These are phyloP conservation scores for Xenotilapia longispinis DNA, from an alignment of 2,113 vertebrate genomes.

Conservation along the genomic window DNA sequence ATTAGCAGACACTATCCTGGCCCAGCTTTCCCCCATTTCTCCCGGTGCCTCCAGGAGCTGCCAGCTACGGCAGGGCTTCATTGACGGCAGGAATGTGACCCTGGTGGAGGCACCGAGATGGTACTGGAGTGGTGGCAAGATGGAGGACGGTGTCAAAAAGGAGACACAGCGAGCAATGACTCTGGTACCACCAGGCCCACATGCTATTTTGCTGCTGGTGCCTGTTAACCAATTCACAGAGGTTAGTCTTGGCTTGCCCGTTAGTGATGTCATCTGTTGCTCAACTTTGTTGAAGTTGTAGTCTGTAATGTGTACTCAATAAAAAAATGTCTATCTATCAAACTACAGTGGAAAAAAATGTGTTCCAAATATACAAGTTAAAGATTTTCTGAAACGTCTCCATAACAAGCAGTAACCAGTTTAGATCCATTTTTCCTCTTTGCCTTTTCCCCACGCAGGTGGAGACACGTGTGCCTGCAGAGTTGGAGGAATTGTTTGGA, in stretches of 20 bases:
- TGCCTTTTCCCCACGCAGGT: conserved; percentile 21
- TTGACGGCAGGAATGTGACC: conserved; percentile 44
- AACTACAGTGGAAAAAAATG: neutral
- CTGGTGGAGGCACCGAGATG: conserved; percentile 72
- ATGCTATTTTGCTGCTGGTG: conserved; percentile 68
- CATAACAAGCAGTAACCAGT: neutral
- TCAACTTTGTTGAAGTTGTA: neutral
- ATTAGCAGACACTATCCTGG: conserved; percentile 66
- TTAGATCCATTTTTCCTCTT: neutral
- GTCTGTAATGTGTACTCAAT: neutral
- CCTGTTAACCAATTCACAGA: conserved; percentile 73
- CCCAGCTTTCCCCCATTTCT: neutral
- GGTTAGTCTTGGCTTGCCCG: conserved; percentile 5
- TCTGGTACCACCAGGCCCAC: conserved; percentile 51
- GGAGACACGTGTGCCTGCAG: conserved; percentile 56
- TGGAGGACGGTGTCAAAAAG: conserved; percentile 50
- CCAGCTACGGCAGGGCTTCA: conserved; percentile 33
- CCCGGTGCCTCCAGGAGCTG: conserved; percentile 18
- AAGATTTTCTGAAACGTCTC: neutral
- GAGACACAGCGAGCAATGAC: conserved; percentile 54
- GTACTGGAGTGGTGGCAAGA: conserved; percentile 64
- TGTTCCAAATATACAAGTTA: neutral
- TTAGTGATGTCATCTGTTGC: neutral
- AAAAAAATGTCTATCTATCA: neutral
- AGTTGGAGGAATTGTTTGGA: conserved; percentile 64